These are phyloP conservation scores for Alentia gelatinosa DNA, from an alignment of 2,888 invertebrate genomes.

Conservation along the genomic window DNA sequence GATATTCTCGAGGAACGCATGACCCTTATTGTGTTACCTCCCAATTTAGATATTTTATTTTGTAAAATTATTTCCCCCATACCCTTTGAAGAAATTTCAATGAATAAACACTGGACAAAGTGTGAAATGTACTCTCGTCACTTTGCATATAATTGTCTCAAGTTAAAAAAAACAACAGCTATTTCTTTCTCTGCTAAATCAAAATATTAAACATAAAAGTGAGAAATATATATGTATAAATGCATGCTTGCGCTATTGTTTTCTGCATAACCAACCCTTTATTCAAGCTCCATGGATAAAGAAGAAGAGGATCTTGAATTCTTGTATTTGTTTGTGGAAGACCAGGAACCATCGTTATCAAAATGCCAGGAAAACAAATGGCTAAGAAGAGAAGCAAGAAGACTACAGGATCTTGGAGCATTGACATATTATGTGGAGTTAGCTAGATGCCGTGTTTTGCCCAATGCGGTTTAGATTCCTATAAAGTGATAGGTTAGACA, in stretches of 20 bases:
- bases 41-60: too few relatives aligned
- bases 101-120: too few relatives aligned
- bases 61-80: too few relatives aligned
- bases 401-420: not conserved
- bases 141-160: too few relatives aligned
- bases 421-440: slow-evolving; percentile 20
- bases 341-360: not conserved
- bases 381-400: slow-evolving; percentile 19
- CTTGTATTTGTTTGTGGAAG: not conserved
- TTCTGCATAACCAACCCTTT: not conserved
- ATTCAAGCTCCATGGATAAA: not conserved
- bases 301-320: slow-evolving; percentile 41
- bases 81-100: too few relatives aligned
- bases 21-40: too few relatives aligned
- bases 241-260: not conserved
- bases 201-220: too few relatives aligned
- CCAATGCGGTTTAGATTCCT: slow-evolving; percentile 53
- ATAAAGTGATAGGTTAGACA: slow-evolving; percentile 25
- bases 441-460: slow-evolving; percentile 31
- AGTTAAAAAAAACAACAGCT: too few relatives aligned
- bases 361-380: not conserved
- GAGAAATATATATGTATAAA: too few relatives aligned
- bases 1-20: too few relatives aligned
- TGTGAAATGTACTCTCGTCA: too few relatives aligned
- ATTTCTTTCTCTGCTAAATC: too few relatives aligned